phyloP scores from a whole-genome alignment of 2,888 invertebrate species.

The Pediacus dermestoides region DNA sequence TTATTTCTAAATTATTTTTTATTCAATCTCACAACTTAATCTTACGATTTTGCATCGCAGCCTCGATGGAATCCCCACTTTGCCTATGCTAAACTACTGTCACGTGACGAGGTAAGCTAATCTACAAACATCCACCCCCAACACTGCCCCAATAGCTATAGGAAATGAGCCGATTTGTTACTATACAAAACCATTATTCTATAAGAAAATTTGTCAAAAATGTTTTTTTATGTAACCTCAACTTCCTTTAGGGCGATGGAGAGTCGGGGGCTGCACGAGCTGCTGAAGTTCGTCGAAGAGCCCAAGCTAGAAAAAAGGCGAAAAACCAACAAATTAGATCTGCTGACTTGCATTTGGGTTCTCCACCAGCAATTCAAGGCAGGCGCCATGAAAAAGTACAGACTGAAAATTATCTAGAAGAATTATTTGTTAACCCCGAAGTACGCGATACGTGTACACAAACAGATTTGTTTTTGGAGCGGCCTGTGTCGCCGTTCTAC shows the following conservation, averaged over 20 bases:
- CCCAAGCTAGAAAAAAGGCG: slow-evolving; percentile 68
- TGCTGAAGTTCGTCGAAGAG: slow-evolving; percentile 67
- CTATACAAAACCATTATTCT: too few species aligned
- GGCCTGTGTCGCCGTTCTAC: slow-evolving; percentile 75
- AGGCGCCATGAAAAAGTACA: slow-evolving; percentile 83
- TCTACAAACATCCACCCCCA: neutral
- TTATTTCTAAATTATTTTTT: slow-evolving; percentile 21
- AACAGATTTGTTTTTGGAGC: slow-evolving; percentile 82
- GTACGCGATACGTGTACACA: slow-evolving; percentile 72
- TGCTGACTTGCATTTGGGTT: slow-evolving; percentile 56
- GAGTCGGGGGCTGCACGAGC: slow-evolving; percentile 56
- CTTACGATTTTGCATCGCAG: slow-evolving; percentile 37
- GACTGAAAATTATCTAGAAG: slow-evolving; percentile 86
- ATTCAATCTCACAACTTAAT: too few species aligned
- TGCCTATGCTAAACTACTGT: slow-evolving; percentile 56
- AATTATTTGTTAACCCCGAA: slow-evolving; percentile 71
- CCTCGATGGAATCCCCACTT: slow-evolving; percentile 57
- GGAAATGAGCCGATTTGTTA: slow-evolving; percentile 25
- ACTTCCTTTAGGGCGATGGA: slow-evolving; percentile 47
- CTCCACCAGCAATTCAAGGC: slow-evolving; percentile 78
- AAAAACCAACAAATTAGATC: slow-evolving; percentile 56
- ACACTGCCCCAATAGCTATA: slow-evolving; percentile 7
- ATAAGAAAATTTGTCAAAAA: too few species aligned
- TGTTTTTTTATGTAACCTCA: neutral
- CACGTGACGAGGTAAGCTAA: slow-evolving; percentile 35